These are phyloP conservation scores for Mystacornis crossleyi DNA, from an alignment of 2,113 vertebrate genomes.

Conservation along the genomic window DNA sequence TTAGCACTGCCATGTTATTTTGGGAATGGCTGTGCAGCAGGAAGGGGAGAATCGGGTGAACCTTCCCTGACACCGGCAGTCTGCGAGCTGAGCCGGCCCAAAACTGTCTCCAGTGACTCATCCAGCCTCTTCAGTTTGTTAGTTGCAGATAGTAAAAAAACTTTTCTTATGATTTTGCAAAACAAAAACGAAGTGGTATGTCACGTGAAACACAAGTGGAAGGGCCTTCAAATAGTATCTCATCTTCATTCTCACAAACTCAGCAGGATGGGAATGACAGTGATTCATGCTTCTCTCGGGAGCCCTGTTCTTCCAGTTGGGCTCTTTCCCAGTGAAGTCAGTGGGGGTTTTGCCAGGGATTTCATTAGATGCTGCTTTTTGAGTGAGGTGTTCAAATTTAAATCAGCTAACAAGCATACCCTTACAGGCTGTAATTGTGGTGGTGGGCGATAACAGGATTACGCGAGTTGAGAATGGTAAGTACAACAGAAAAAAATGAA, in stretches of 20 bases:
- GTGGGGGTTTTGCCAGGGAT: conserved; percentile 11
- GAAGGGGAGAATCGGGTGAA: not conserved
- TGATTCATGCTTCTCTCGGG: not conserved
- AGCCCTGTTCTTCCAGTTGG: conserved; percentile 12
- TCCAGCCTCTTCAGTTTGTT: not conserved
- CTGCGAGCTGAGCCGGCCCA: not conserved
- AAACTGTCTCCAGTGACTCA: not conserved
- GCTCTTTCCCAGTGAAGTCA: conserved; percentile 38
- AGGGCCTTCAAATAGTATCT: not conserved
- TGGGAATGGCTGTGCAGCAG: not conserved
- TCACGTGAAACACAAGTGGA: not conserved
- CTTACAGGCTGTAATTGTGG: not conserved
- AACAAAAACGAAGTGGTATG: not conserved
- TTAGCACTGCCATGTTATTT: not conserved
- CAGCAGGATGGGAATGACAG: conserved; percentile 14
- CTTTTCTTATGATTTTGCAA: not conserved
- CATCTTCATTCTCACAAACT: not conserved
- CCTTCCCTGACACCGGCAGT: not conserved
- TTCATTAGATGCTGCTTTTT: not conserved
- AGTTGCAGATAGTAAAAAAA: not conserved
- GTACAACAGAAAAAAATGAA: not conserved
- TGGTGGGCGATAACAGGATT: not conserved
- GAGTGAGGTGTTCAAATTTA: not conserved
- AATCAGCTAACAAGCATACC: not conserved
- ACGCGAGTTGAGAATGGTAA: not conserved